Conservation (phyloP, 2,113 vertebrate genomes). For the Trinectes maculatus region DNA sequence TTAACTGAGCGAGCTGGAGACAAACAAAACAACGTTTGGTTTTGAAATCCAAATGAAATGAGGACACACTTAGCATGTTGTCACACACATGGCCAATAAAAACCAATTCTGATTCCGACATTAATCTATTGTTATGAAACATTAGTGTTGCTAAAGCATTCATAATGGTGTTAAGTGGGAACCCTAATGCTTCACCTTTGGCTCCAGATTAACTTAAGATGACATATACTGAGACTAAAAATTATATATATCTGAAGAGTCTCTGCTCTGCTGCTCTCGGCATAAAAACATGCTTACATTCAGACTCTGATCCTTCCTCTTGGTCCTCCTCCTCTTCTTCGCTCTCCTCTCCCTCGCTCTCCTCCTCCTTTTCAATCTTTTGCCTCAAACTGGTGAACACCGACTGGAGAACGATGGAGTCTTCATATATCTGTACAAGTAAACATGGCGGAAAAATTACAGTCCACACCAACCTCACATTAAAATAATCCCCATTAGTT, state of each 20-base stretch:
- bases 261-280: background rate
- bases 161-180: too few species aligned
- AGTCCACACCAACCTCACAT: background rate
- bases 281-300: constrained; percentile 76
- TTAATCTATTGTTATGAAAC: too few species aligned
- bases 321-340: constrained; percentile 90
- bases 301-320: constrained; percentile 90
- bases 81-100: too few species aligned
- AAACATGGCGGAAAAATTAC: background rate
- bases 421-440: constrained; percentile 88
- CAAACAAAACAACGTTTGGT: background rate
- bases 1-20: constrained; percentile 90
- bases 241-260: background rate
- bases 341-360: constrained; percentile 91
- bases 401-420: constrained; percentile 93
- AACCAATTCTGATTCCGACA: too few species aligned
- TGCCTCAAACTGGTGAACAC: constrained; percentile 93
- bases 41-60: background rate
- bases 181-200: too few species aligned
- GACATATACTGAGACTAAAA: too few species aligned
- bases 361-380: constrained; percentile 94
- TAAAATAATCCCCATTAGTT: too few species aligned
- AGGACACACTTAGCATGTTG: too few species aligned
- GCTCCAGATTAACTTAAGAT: too few species aligned
- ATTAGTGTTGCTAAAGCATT: too few species aligned